These are phyloP conservation scores for Geophilus truncorum DNA, from an alignment of 2,888 invertebrate genomes.

Conservation along the genomic window DNA sequence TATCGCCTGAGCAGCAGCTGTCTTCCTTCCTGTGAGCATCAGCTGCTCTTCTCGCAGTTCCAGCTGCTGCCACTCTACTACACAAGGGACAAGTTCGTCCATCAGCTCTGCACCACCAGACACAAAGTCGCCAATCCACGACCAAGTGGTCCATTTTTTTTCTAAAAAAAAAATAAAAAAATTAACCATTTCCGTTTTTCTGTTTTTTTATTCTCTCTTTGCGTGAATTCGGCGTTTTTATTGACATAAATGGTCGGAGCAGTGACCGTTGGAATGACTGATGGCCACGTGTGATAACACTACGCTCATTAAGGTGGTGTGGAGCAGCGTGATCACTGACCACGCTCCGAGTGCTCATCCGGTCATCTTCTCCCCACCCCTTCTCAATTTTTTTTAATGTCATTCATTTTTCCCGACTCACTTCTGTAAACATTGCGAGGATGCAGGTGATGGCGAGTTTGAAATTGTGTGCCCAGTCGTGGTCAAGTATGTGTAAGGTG, in stretches of 20 bases:
- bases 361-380: slow-evolving; percentile 6
- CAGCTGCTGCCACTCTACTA: slow-evolving; percentile 22
- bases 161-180: background rate
- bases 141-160: background rate
- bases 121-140: background rate
- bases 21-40: slow-evolving; percentile 23
- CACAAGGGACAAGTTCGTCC: slow-evolving; percentile 10
- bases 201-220: background rate
- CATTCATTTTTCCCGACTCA: background rate
- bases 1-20: slow-evolving; percentile 23
- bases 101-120: slow-evolving; percentile 9
- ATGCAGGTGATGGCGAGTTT: background rate
- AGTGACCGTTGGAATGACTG: slow-evolving; percentile 21
- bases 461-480: background rate
- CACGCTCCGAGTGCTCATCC: background rate
- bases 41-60: slow-evolving; percentile 10
- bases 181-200: background rate
- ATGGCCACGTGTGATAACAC: background rate
- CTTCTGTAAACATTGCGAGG: background rate
- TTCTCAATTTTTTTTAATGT: background rate
- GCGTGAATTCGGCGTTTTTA: background rate
- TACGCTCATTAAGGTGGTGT: slow-evolving; percentile 9
- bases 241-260: background rate
- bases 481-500: background rate
- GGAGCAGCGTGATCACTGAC: slow-evolving; percentile 8